Base-by-base conservation (phyloP, 2,113 vertebrate genomes). In the Lepus americanus region DNA sequence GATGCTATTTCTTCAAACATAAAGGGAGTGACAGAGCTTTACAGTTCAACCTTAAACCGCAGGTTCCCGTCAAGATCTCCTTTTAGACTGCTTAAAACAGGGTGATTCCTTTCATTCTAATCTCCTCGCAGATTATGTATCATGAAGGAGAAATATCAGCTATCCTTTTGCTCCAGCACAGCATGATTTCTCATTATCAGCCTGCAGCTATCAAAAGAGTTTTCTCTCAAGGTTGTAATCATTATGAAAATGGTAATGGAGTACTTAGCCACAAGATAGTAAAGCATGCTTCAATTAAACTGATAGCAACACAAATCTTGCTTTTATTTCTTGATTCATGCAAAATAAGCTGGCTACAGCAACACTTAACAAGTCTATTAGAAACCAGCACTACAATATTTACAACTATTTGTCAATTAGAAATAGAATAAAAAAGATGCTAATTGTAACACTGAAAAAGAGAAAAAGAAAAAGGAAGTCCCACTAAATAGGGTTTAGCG, bases 261-360 rank as follows among this genome's bases (percentile, higher is more conserved):
- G 73, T 95, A 89, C 89, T 97, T 90, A 87, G 96, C 92, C 84
- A 95, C 95, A 96, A 94, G 74, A 92, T 53, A 94, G 67, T 95
- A 95, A 96, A 98, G 95, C 91, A 51, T 96, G 84, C 95, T 98
- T 98, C 97, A 98, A 85, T 96, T 97, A 97, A 97, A 97, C 61
- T 89, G 63, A 69, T 92, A 96, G 36, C 87, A 98, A 97, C 96
- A 97, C 67, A 96, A 93, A 93, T 87, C 74, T 93, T 90, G 97
- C 94, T 96, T 87, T 82, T 79, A 29, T 94, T 79, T 53, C 51
- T 92, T 95, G 77, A 87, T 17, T 94, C 70, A 59, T 20, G 14
- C 25, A 33, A 61, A 78, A 96, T 16, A 85, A 90, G 5, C 51
- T 92, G 4, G 78, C 92, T 82, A 49, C 67, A 72, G 11, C 70